A percentile compares a stretch with the other conserved stretches of the same genome.
phyloP scores from a whole-genome alignment of 2,888 invertebrate species.

The Zaprionus lineosus region DNA sequence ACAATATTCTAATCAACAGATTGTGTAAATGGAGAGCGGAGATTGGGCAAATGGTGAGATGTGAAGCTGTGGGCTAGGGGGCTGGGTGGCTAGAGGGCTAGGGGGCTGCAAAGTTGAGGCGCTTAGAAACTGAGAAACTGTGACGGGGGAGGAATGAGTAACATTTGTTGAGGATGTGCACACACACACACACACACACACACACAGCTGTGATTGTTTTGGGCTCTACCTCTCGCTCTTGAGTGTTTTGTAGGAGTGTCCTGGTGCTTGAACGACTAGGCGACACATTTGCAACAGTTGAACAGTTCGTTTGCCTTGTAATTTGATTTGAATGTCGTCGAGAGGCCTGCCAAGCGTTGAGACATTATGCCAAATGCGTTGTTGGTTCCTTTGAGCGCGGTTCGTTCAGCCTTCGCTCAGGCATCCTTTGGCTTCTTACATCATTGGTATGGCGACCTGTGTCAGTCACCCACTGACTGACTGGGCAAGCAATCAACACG shows the following conservation, averaged over 20 bases:
- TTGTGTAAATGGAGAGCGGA: slow-evolving; percentile 30
- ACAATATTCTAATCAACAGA: slow-evolving; percentile 53
- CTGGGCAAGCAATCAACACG: slow-evolving; percentile 28
- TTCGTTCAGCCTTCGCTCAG: no score
- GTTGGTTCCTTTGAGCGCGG: slow-evolving; percentile 10
- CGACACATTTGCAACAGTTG: slow-evolving; percentile 55
- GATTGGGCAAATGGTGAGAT: slow-evolving; percentile 26
- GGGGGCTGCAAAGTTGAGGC: no score
- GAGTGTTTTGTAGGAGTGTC: not conserved
- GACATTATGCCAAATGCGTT: slow-evolving; percentile 42
- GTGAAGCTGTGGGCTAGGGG: no score
- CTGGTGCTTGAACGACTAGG: not conserved
- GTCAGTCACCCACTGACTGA: no score
- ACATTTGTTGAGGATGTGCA: slow-evolving; percentile 19
- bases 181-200: no score
- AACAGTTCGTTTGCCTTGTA: slow-evolving; percentile 54
- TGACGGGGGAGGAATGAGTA: slow-evolving; percentile 5
- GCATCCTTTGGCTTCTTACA: not conserved
- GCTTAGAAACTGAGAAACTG: not conserved
- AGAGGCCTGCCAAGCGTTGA: slow-evolving; percentile 23
- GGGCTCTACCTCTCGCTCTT: not conserved
- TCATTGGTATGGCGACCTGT: no score
- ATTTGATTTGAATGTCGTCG: slow-evolving; percentile 54
- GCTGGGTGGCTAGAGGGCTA: no score
- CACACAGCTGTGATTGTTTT: no score